Base-by-base conservation (phyloP, 2,888 invertebrate genomes). In the Hyppa rectilinea region DNA sequence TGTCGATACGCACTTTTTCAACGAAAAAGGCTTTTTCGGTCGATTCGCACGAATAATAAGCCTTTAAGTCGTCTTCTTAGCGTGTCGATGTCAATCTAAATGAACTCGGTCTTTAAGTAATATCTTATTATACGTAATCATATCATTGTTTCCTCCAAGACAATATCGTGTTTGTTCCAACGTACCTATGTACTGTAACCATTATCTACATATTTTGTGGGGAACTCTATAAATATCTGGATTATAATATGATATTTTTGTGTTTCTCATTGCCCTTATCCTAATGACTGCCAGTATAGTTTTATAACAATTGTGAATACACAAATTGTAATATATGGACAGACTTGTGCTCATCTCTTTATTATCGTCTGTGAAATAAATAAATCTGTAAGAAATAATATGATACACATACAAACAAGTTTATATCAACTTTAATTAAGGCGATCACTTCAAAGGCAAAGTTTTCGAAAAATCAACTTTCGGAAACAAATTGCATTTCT, bases 401-500 rank as follows among this genome's bases (percentile, higher is more conserved):
- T 56, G 45, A 34, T 29, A 70, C 40, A 23, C 20, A 20, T n/a
- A 29, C 14, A 49, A n/a, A 45, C n/a, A n/a, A 34, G 20, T 69
- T 43, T 47, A 69, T 75, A 55, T 68, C 10, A 23, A 60, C 26
- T 49, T 71, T 49, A 31, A 47, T 49, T 23, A 58, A 29, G 45
- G 12, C 71, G 36, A 71, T 17, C 5, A 36, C 34, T 40, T 71
- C 56, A 52, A 71, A 71, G 31, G 2, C 6, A 40, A 75, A 78
- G 31, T 65, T 78, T 38, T 17, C 2, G n/a, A 66, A 71, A 58
- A 72, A 72, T 29, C 29, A 68, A 20, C 66, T 68, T 71, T 65
- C 45, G 23, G 10, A 59, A 79, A 49, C 61, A 53, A 67, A 79
- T 73, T 62, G 31, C 43, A 67, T 77, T 77, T 63, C 29, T 26